Evolutionary conservation across 2,797 vertebrate genomes (phyloP).

Genomic region (Danio choprae): DNA sequence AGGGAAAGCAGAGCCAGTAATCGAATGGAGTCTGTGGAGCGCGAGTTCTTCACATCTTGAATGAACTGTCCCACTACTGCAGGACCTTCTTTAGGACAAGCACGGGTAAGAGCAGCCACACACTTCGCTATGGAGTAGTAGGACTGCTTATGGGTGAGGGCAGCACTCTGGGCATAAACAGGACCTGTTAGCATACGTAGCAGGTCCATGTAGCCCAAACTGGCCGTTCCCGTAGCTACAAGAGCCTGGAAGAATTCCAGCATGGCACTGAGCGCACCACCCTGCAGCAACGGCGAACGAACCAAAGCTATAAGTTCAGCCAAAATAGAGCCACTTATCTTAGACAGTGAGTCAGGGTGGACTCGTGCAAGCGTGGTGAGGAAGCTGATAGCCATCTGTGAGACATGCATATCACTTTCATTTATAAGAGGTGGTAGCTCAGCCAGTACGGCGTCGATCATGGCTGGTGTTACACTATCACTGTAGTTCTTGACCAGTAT

Average conservation of each 20-base stretch:
- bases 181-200: conserved; percentile 96
- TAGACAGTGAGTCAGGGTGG: conserved; percentile 94
- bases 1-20: conserved; percentile 94
- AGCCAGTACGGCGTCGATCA: conserved; percentile 97
- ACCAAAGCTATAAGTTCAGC: conserved; percentile 95
- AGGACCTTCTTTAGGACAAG: conserved; percentile 94
- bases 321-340: conserved; percentile 95
- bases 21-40: conserved; percentile 97
- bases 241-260: conserved; percentile 97
- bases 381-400: conserved; percentile 98
- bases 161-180: conserved; percentile 93
- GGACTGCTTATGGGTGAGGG: conserved; percentile 97
- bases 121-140: conserved; percentile 99
- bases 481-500: conserved; percentile 94
- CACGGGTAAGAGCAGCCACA: conserved; percentile 95
- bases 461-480: conserved; percentile 90
- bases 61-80: conserved; percentile 98
- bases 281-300: conserved; percentile 94
- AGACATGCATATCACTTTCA: conserved; percentile 99
- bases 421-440: conserved; percentile 98
- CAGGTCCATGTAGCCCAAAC: conserved; percentile 97
- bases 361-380: conserved; percentile 95
- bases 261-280: conserved; percentile 97
- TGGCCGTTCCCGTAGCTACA: conserved; percentile 90
- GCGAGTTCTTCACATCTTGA: conserved; percentile 98